Percentiles rank a stretch among this genome's conserved stretches.
Conservation (phyloP, 2,888 invertebrate genomes). For the Caenorhabditis doughertyi region DNA sequence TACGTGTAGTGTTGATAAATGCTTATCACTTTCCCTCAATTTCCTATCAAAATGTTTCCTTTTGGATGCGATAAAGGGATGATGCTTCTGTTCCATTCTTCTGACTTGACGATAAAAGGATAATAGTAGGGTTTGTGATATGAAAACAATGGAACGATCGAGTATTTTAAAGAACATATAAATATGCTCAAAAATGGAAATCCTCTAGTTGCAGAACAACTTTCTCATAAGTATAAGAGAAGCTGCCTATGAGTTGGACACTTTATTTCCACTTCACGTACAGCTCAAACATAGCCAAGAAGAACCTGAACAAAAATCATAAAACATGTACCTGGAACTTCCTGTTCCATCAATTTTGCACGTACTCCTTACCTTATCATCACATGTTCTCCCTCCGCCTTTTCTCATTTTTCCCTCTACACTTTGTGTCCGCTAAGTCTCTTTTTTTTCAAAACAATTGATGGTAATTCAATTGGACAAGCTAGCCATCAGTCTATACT, state of each 20-base stretch:
- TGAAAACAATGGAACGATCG: too few species aligned
- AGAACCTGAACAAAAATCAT: neutral
- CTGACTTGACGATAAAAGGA: slow-evolving; percentile 14
- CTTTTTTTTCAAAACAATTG: slow-evolving; percentile 8
- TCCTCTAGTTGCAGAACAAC: too few species aligned
- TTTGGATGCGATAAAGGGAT: neutral
- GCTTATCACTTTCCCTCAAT: slow-evolving; percentile 38
- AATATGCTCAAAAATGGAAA: too few species aligned
- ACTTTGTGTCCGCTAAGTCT: neutral
- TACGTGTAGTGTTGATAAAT: slow-evolving; percentile 27
- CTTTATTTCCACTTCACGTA: too few species aligned
- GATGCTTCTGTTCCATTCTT: neutral
- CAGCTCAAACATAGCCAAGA: neutral
- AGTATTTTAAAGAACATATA: too few species aligned
- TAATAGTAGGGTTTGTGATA: neutral
- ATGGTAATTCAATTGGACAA: slow-evolving; percentile 28
- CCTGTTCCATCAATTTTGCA: slow-evolving; percentile 8
- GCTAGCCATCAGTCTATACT: neutral
- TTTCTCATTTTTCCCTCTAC: neutral
- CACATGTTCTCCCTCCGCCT: slow-evolving; percentile 27
- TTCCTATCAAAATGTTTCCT: slow-evolving; percentile 57
- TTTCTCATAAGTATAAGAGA: too few species aligned
- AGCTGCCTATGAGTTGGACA: too few species aligned
- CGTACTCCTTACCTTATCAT: slow-evolving; percentile 47
- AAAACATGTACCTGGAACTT: neutral